These are phyloP conservation scores for Caenorhabditis inopinata DNA, from an alignment of 1,140 invertebrate genomes.

Conservation along the genomic window DNA sequence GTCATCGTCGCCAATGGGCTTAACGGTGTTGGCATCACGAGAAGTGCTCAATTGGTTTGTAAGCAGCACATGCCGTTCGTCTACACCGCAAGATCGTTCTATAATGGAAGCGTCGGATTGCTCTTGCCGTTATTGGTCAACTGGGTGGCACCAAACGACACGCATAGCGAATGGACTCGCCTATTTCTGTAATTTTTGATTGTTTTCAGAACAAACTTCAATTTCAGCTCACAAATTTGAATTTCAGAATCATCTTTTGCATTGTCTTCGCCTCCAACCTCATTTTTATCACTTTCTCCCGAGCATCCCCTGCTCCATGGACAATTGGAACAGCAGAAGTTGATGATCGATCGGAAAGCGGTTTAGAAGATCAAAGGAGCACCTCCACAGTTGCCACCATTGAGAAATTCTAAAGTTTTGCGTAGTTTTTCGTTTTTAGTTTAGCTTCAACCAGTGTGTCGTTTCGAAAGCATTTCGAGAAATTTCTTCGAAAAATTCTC, in stretches of 20 bases:
- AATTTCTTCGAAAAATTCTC: neutral
- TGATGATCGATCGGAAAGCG: neutral
- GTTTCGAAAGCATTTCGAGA: no score
- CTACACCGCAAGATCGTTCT: slow-evolving; percentile 14
- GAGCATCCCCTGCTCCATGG: neutral
- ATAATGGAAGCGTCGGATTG: slow-evolving; percentile 25
- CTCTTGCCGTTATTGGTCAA: neutral
- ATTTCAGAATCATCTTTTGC: slow-evolving; percentile 26
- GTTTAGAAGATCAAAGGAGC: slow-evolving; percentile 9
- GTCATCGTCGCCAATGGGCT: slow-evolving; percentile 52
- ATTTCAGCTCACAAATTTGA: neutral
- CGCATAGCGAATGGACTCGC: neutral
- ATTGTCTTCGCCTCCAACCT: neutral
- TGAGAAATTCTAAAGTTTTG: neutral
- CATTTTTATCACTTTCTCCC: neutral
- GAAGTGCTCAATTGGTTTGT: slow-evolving; percentile 54
- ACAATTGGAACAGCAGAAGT: neutral
- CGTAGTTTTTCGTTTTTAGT: neutral
- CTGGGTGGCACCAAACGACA: neutral
- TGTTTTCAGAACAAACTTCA: neutral
- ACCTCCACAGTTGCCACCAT: neutral
- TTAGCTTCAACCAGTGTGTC: no score
- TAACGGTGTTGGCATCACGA: slow-evolving; percentile 49
- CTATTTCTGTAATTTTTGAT: neutral
- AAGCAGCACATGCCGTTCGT: slow-evolving; percentile 3